These are phyloP conservation scores for Malachius bipustulatus DNA, from an alignment of 2,888 invertebrate genomes.

Conservation along the genomic window DNA sequence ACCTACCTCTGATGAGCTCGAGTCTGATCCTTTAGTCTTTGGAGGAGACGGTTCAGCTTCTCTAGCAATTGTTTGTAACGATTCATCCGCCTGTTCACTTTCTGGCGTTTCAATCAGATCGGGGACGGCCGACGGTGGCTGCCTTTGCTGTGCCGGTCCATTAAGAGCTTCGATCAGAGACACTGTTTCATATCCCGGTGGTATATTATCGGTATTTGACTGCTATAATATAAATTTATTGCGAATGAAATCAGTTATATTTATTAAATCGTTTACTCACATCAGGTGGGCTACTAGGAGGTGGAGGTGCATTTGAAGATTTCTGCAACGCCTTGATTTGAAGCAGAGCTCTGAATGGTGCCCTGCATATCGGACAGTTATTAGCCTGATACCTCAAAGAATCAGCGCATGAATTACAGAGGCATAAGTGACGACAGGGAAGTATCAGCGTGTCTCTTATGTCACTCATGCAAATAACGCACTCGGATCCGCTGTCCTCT, in stretches of 20 bases:
- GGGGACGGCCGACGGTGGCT: conserved; percentile 36
- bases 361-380: conserved; percentile 97
- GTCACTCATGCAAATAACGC: conserved; percentile 99
- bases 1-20: conserved; percentile 43
- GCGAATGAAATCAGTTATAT: too few species aligned
- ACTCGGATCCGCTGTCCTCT: conserved; percentile 92
- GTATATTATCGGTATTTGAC: conserved; percentile 73
- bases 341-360: conserved; percentile 93
- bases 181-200: conserved; percentile 86
- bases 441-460: conserved; percentile 92
- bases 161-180: conserved; percentile 92
- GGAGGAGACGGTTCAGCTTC: conserved; percentile 39
- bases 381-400: conserved; percentile 94
- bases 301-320: conserved; percentile 41
- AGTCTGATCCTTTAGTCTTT: conserved; percentile 35
- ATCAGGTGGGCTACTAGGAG: conserved; percentile 49
- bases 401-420: conserved; percentile 96
- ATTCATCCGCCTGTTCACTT: conserved; percentile 53
- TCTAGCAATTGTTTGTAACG: conserved; percentile 57
- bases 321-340: conserved; percentile 91
- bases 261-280: conserved; percentile 44
- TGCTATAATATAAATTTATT: conserved; percentile 26
- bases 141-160: conserved; percentile 62
- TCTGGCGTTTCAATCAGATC: conserved; percentile 46
- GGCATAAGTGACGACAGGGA: conserved; percentile 91